Conservation (phyloP, 2,797 vertebrate genomes). For the Iguana delicatissima region DNA sequence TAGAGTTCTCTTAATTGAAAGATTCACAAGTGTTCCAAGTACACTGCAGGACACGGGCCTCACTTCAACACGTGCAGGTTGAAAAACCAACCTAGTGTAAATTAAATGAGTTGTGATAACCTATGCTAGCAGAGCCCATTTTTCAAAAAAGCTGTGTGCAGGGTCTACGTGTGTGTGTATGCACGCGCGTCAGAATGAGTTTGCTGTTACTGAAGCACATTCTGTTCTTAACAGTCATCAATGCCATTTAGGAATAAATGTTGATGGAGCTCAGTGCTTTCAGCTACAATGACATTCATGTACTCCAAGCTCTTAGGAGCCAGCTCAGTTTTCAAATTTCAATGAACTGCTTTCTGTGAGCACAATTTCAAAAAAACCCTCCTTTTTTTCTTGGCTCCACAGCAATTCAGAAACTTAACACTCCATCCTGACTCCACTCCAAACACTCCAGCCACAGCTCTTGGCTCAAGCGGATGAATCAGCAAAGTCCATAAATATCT, state of each 20-base stretch:
- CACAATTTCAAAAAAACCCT: constrained; percentile 39
- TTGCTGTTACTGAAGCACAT: constrained; percentile 55
- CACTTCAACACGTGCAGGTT: neutral
- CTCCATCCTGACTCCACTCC: neutral
- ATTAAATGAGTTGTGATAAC: constrained; percentile 47
- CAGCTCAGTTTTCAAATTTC: constrained; percentile 49
- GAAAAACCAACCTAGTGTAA: constrained; percentile 22
- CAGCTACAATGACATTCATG: constrained; percentile 37
- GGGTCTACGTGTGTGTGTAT: no score
- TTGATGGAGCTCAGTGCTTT: constrained; percentile 51
- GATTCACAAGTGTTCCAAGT: constrained; percentile 7
- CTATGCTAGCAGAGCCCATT: constrained; percentile 45
- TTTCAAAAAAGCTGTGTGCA: neutral
- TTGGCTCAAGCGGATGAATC: constrained; percentile 73
- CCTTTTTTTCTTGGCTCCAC: constrained; percentile 60
- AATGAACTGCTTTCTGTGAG: constrained; percentile 59
- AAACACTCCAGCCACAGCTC: constrained; percentile 73
- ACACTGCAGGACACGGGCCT: rapidly evolving
- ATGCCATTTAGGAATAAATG: constrained; percentile 53
- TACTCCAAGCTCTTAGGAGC: constrained; percentile 62
- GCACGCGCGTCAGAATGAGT: constrained; percentile 46
- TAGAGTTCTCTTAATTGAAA: constrained; percentile 27
- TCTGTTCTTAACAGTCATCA: constrained; percentile 59
- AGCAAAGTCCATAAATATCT: constrained; percentile 78
- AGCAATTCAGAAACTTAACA: constrained; percentile 66